Percentiles rank a stretch among this genome's conserved stretches.
Evolutionary conservation across 2,888 invertebrate genomes (phyloP).

Genomic region (Drosophila borborema): DNA sequence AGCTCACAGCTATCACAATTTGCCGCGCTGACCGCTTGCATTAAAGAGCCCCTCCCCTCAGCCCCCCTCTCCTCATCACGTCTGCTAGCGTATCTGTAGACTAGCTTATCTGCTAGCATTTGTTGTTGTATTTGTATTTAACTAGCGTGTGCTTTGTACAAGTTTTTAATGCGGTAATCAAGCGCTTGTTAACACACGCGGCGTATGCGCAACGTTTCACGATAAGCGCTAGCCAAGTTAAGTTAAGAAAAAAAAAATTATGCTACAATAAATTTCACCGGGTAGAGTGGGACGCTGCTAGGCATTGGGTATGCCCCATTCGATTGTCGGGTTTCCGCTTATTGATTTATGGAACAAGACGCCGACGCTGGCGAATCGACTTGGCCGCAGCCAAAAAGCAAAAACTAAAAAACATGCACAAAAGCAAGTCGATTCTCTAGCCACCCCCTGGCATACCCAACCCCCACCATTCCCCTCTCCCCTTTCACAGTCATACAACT

Average conservation of each 20-base stretch:
- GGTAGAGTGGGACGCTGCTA: neutral
- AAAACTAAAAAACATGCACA: slow-evolving; percentile 44
- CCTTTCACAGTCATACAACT: slow-evolving; percentile 9
- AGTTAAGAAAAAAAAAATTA: slow-evolving; percentile 37
- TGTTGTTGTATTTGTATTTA: slow-evolving; percentile 47
- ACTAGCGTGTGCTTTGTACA: slow-evolving; percentile 53
- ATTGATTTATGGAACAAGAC: slow-evolving; percentile 68
- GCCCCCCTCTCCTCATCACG: neutral
- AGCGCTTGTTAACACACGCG: slow-evolving; percentile 69
- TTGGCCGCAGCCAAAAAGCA: slow-evolving; percentile 42
- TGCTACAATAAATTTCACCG: slow-evolving; percentile 66
- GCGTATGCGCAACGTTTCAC: slow-evolving; percentile 55
- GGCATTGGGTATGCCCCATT: neutral
- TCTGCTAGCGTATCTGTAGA: slow-evolving; percentile 29
- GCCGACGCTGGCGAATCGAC: neutral
- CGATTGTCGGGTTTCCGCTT: slow-evolving; percentile 64
- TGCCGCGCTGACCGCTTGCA: slow-evolving; percentile 35
- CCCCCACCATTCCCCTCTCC: neutral
- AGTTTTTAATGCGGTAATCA: slow-evolving; percentile 74
- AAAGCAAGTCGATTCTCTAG: slow-evolving; percentile 4
- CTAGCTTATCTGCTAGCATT: slow-evolving; percentile 48
- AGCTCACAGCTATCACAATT: slow-evolving; percentile 38
- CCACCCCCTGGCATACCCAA: neutral
- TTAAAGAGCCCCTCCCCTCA: slow-evolving; percentile 13
- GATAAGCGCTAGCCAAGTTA: slow-evolving; percentile 37